A percentile compares a stretch with the other conserved stretches of the same genome.
Conservation (phyloP, 2,113 vertebrate genomes). For the Scalopus aquaticus region DNA sequence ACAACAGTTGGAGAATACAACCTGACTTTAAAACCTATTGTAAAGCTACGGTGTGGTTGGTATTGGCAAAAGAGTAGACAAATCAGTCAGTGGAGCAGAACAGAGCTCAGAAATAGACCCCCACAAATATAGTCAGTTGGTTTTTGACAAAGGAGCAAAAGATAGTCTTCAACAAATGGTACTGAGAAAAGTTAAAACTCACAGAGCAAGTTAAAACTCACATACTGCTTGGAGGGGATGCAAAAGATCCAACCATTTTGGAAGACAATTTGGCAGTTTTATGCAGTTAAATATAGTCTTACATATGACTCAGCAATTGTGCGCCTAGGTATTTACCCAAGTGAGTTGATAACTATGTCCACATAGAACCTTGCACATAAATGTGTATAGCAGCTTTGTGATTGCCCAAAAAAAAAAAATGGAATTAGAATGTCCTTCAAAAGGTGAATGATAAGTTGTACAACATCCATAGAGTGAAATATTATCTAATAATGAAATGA, state of each 20-base stretch:
- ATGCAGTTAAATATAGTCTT: not conserved
- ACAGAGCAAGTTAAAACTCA: not conserved
- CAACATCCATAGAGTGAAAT: not conserved
- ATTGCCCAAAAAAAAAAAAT: not conserved
- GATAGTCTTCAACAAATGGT: not conserved
- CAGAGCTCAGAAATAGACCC: not conserved
- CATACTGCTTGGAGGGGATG: not conserved
- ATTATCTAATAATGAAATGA: constrained; percentile 15
- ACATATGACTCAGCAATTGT: not conserved
- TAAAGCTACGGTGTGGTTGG: not conserved
- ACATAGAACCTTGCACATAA: not conserved
- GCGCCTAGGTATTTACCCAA: constrained; percentile 1
- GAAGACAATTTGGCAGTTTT: not conserved
- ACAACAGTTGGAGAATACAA: not conserved
- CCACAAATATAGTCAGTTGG: not conserved
- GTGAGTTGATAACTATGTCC: not conserved
- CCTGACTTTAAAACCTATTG: not conserved
- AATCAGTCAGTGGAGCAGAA: not conserved
- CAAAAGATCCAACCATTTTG: not conserved
- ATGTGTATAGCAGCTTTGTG: not conserved
- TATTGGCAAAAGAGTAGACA: not conserved
- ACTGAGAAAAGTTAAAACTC: not conserved
- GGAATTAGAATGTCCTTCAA: not conserved
- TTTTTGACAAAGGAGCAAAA: not conserved
- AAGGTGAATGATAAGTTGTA: not conserved